Conservation (phyloP, 2,797 vertebrate species). For the Mus caroli region DNA sequence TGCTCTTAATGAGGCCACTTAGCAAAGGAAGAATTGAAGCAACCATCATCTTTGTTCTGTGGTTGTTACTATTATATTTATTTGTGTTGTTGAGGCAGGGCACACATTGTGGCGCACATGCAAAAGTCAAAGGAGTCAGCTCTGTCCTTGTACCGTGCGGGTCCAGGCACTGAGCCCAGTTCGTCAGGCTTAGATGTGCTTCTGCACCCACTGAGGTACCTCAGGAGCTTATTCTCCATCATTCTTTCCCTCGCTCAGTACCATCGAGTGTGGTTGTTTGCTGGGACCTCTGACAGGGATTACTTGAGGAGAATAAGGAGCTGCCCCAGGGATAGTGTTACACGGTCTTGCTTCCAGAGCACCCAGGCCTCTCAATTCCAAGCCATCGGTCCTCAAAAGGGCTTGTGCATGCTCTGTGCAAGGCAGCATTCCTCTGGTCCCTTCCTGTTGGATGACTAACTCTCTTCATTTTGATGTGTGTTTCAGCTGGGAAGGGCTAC, state of each 20-base stretch:
- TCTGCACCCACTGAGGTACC: not conserved
- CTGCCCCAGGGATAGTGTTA: not conserved
- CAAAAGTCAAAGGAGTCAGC: not conserved
- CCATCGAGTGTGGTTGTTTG: not conserved
- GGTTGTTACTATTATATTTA: too few relatives aligned
- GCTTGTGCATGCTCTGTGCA: not conserved
- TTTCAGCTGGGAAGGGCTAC: constrained; percentile 95
- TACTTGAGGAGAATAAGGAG: not conserved
- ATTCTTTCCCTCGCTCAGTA: constrained; percentile 8
- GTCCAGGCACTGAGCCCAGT: not conserved
- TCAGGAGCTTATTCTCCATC: not conserved
- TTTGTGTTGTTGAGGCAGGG: too few relatives aligned
- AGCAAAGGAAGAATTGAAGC: not conserved
- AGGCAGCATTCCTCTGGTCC: not conserved
- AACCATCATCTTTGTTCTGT: constrained; percentile 33
- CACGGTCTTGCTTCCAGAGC: not conserved
- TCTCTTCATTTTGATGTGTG: constrained; percentile 83
- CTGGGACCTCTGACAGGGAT: not conserved
- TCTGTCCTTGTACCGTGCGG: not conserved
- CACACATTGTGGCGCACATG: too few relatives aligned
- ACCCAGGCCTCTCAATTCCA: not conserved
- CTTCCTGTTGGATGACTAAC: constrained; percentile 61
- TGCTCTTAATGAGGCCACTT: not conserved
- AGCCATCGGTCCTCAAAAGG: not conserved
- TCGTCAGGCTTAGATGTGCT: not conserved